Evolutionary conservation across 2,888 invertebrate species (phyloP).

Genomic region (Rambutsinella grinnellia): DNA sequence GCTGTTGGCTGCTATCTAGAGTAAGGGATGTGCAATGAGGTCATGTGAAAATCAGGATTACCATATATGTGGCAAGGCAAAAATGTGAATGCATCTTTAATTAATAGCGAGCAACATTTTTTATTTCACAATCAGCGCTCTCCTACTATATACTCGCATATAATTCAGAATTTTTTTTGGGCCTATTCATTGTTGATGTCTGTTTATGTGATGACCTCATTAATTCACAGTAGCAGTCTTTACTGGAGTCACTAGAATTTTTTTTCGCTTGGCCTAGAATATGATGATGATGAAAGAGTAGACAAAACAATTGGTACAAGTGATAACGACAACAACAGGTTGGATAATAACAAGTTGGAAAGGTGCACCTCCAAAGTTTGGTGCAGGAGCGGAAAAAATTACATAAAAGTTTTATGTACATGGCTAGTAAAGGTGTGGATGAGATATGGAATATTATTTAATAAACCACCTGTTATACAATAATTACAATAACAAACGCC

Average conservation of each 20-base stretch:
- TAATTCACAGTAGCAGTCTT: conserved; percentile 58
- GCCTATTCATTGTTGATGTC: conserved; percentile 2
- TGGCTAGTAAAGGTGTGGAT: neutral
- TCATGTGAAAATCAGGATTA: conserved; percentile 59
- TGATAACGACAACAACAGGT: neutral
- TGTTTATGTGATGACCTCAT: conserved; percentile 42
- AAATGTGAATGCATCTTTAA: conserved; percentile 56
- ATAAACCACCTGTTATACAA: neutral
- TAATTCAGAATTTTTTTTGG: neutral
- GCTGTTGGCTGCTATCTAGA: conserved; percentile 25
- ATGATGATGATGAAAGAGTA: conserved; percentile 23
- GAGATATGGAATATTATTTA: neutral
- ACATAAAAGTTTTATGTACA: neutral
- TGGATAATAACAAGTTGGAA: neutral
- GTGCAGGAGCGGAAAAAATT: neutral
- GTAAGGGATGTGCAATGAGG: conserved; percentile 55
- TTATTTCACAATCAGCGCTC: conserved; percentile 25
- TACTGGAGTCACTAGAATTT: conserved; percentile 48
- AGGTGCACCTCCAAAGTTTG: neutral
- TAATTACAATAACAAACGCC: too few relatives aligned
- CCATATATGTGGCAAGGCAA: conserved; percentile 57
- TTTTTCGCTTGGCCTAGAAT: conserved; percentile 33
- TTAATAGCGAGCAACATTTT: conserved; percentile 9
- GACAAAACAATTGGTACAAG: conserved; percentile 32
- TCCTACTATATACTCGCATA: neutral